A percentile compares a stretch with the other conserved stretches of the same genome.
Evolutionary conservation across 1,140 invertebrate species (phyloP).

Genomic region (Potamilus streckersoni): DNA sequence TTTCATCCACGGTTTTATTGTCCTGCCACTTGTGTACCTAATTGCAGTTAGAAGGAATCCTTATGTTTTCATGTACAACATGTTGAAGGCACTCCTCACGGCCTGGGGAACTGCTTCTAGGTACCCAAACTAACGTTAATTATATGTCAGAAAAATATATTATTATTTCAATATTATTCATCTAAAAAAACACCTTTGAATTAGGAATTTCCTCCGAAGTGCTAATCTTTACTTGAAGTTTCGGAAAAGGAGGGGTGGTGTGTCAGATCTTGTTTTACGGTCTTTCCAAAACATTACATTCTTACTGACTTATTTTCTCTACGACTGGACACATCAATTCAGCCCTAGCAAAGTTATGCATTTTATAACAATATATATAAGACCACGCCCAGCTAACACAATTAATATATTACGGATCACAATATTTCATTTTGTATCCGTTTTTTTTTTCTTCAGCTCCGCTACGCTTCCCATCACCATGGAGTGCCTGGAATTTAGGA

Average conservation of each 20-base stretch:
- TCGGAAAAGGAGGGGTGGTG: no score
- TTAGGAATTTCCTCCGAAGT: no score
- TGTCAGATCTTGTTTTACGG: neutral
- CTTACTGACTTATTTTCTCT: neutral
- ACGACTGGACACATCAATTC: neutral
- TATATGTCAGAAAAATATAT: no score
- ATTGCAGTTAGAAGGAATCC: constrained; percentile 62
- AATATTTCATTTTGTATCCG: neutral
- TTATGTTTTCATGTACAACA: constrained; percentile 49
- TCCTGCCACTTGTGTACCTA: constrained; percentile 63
- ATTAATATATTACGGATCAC: neutral
- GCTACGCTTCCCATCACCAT: constrained; percentile 76
- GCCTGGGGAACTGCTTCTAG: constrained; percentile 66
- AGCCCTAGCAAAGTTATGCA: neutral
- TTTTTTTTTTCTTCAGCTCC: constrained; percentile 58
- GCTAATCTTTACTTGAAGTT: no score
- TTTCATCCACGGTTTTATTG: constrained; percentile 59
- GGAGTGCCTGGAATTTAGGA: constrained; percentile 88
- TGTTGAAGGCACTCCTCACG: constrained; percentile 62
- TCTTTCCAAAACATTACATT: neutral
- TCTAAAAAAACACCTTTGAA: no score
- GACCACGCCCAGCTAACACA: neutral
- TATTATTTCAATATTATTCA: no score
- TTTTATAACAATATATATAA: neutral
- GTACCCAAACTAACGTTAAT: constrained; percentile 31